These are phyloP conservation scores for Epirrita christyi DNA, from an alignment of 2,888 invertebrate species.

Conservation along the genomic window DNA sequence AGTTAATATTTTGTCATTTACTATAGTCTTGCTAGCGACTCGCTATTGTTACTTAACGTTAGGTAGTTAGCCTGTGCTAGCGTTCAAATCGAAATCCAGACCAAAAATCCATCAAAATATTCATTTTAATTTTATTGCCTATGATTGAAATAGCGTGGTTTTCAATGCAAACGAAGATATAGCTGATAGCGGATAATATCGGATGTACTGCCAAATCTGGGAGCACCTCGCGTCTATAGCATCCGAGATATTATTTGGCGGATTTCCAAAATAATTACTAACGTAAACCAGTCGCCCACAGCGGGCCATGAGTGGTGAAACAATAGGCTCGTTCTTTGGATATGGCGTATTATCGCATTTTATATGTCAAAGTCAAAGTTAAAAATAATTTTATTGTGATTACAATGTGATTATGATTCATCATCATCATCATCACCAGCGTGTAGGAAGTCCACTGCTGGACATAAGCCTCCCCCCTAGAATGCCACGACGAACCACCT, in stretches of 20 bases:
- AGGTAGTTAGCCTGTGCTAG: no score
- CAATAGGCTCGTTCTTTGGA: conserved; percentile 38
- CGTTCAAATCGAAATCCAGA: neutral
- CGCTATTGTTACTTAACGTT: no score
- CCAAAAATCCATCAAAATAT: conserved; percentile 14
- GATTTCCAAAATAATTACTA: conserved; percentile 79
- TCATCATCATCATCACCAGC: no score
- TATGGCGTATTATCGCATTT: conserved; percentile 34
- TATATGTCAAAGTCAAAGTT: no score
- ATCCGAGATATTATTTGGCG: conserved; percentile 75
- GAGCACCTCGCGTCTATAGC: conserved; percentile 56
- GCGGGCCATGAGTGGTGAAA: conserved; percentile 32
- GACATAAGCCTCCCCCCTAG: no score
- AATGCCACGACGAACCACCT: no score
- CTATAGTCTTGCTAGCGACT: no score
- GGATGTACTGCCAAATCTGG: conserved; percentile 64
- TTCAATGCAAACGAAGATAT: conserved; percentile 52
- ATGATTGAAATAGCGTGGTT: conserved; percentile 43
- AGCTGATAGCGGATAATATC: conserved; percentile 44
- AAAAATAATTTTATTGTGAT: no score
- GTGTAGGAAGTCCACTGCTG: no score
- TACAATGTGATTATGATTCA: no score
- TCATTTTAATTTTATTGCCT: conserved; percentile 25
- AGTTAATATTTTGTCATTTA: no score
- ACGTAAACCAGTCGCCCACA: conserved; percentile 66